Conservation (phyloP, 1,140 invertebrate species). For the Sinella curviseta region DNA sequence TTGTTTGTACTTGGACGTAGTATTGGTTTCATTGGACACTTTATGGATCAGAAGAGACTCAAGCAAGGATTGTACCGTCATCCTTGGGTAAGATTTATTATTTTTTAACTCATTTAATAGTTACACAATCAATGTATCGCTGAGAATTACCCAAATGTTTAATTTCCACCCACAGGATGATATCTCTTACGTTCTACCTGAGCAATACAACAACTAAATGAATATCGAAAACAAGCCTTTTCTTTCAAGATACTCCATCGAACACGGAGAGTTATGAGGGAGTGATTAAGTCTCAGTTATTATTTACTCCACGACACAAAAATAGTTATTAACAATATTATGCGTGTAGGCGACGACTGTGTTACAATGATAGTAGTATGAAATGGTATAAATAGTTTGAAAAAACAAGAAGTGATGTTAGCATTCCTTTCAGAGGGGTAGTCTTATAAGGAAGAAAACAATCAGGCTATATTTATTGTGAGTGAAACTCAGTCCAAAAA, state of each 20-base stretch:
- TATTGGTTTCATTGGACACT: constrained; percentile 99
- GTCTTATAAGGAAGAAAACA: neutral
- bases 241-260: constrained; percentile 19
- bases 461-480: neutral
- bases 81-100: too few species aligned
- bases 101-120: too few species aligned
- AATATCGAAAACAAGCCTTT: neutral
- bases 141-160: too few species aligned
- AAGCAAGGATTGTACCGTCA: constrained; percentile 99
- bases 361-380: too few species aligned
- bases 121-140: too few species aligned
- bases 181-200: constrained; percentile 95
- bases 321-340: neutral
- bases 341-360: neutral
- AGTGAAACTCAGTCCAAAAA: neutral
- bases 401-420: constrained; percentile 1
- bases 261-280: neutral
- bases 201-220: constrained; percentile 62
- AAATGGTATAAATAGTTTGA: too few species aligned
- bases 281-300: neutral
- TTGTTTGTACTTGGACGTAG: constrained; percentile 96
- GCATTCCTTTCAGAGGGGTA: neutral
- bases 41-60: constrained; percentile 95
- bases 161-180: too few species aligned
- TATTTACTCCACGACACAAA: neutral